phyloP scores from a whole-genome alignment of 2,797 vertebrate species.

The Lepilemur septentrionalis region DNA sequence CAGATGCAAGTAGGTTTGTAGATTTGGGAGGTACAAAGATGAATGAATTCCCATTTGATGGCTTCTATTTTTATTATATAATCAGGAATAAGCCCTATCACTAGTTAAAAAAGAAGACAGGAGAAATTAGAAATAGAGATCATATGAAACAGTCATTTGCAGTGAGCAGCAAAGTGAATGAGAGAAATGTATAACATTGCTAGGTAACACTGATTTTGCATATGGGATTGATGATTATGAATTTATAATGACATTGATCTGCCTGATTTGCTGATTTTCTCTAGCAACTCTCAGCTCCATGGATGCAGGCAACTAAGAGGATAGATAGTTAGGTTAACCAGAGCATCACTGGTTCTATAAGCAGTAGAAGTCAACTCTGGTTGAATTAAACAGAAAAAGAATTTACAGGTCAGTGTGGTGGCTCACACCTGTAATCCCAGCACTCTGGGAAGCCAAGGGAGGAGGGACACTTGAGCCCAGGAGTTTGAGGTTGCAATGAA shows the following conservation, averaged over 20 bases:
- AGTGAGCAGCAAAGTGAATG: background rate
- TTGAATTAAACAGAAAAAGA: constrained; percentile 20
- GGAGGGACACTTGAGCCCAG: background rate
- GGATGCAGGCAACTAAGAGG: background rate
- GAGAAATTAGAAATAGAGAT: background rate
- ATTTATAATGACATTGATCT: background rate
- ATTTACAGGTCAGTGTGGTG: background rate
- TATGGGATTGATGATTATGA: background rate
- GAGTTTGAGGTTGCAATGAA: background rate
- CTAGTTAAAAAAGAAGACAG: background rate
- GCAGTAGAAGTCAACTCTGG: constrained; percentile 20
- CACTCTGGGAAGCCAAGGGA: too few relatives aligned
- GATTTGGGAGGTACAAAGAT: background rate
- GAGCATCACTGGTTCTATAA: background rate
- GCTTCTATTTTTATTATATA: background rate
- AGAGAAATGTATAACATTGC: background rate
- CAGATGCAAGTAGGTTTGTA: background rate
- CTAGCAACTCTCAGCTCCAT: background rate
- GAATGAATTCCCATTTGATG: background rate
- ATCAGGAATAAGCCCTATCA: background rate
- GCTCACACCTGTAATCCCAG: too few relatives aligned
- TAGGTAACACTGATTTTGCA: background rate
- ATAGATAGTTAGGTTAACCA: background rate
- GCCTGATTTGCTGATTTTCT: constrained; percentile 25
- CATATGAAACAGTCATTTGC: constrained; percentile 1